phyloP scores from a whole-genome alignment of 1,140 invertebrate species.

The Episyrphus balteatus region DNA sequence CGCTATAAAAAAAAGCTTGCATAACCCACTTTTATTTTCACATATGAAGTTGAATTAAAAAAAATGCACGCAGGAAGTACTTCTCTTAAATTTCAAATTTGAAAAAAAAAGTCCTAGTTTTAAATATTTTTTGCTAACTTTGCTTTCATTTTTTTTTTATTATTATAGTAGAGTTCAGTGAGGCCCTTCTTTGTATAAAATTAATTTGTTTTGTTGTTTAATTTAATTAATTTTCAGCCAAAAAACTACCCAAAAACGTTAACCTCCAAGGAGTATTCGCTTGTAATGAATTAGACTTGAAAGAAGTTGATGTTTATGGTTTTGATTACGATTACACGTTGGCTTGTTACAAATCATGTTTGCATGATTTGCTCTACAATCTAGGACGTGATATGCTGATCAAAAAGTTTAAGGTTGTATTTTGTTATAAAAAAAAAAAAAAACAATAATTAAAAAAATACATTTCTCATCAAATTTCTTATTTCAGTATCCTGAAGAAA shows the following conservation, averaged over 20 bases:
- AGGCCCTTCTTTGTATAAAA: too few species aligned
- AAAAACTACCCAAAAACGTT: slow-evolving; percentile 77
- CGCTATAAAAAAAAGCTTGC: too few species aligned
- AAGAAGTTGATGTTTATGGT: slow-evolving; percentile 89
- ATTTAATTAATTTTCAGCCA: slow-evolving; percentile 46
- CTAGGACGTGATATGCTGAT: slow-evolving; percentile 79
- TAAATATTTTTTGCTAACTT: too few species aligned
- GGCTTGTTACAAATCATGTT: slow-evolving; percentile 83
- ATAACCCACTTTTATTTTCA: too few species aligned
- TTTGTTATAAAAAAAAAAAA: not conserved
- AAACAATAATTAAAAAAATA: not conserved
- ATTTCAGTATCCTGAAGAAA: slow-evolving; percentile 78
- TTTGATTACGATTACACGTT: slow-evolving; percentile 99
- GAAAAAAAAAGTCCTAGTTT: too few species aligned
- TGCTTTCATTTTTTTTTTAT: too few species aligned
- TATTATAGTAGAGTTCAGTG: too few species aligned
- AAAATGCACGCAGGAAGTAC: too few species aligned
- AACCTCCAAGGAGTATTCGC: slow-evolving; percentile 81
- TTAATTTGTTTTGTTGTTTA: not conserved
- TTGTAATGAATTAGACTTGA: slow-evolving; percentile 90
- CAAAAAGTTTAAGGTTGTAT: slow-evolving; percentile 69
- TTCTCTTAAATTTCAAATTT: too few species aligned
- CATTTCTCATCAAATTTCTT: not conserved
- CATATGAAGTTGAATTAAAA: too few species aligned
- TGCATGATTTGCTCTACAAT: slow-evolving; percentile 88